Conservation (phyloP, 2,888 invertebrate genomes). For the Psylliodes chrysocephalus region DNA sequence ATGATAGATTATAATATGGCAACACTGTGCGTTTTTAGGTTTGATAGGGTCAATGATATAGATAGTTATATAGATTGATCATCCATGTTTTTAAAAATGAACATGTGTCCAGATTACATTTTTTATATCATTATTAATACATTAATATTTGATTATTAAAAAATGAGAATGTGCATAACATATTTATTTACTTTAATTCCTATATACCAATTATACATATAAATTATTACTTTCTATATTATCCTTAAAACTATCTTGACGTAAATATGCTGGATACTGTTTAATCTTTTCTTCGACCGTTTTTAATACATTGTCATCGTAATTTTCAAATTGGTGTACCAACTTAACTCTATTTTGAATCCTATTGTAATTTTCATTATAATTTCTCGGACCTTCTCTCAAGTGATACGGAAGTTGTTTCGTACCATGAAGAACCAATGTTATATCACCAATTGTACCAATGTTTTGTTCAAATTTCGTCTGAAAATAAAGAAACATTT, state of each 20-base stretch:
- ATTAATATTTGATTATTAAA: no score
- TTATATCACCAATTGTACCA: slow-evolving; percentile 70
- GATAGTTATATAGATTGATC: no score
- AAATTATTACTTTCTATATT: neutral
- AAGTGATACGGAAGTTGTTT: slow-evolving; percentile 72
- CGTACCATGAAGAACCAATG: slow-evolving; percentile 80
- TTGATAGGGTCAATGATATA: no score
- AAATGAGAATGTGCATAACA: no score
- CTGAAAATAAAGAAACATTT: slow-evolving; percentile 51
- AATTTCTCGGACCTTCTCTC: slow-evolving; percentile 67
- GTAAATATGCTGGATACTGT: neutral
- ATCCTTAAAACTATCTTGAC: neutral
- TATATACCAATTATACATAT: neutral
- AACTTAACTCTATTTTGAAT: neutral
- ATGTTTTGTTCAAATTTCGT: slow-evolving; percentile 64
- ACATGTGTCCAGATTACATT: no score
- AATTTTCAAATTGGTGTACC: neutral
- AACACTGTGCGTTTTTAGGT: no score
- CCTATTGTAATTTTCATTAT: slow-evolving; percentile 66
- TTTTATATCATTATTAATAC: no score
- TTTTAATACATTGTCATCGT: neutral
- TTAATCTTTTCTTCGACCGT: neutral
- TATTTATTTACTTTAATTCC: no score
- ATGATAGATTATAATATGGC: no score
- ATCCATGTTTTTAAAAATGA: no score